These are phyloP conservation scores for Bombus fervidus DNA, from an alignment of 1,140 invertebrate genomes.

Conservation along the genomic window DNA sequence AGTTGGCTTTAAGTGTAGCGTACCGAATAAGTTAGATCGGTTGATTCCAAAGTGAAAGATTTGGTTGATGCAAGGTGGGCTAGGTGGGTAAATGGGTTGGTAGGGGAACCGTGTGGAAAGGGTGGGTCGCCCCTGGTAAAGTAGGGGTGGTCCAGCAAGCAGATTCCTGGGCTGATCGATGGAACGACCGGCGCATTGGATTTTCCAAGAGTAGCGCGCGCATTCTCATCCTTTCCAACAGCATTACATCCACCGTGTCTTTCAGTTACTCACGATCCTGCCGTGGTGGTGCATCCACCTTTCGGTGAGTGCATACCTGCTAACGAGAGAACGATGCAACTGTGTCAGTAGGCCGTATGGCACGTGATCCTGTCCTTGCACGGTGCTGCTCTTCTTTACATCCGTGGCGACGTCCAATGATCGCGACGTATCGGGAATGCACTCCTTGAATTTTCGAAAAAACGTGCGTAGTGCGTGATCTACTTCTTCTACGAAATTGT, in stretches of 20 bases:
- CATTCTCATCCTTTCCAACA: constrained; percentile 66
- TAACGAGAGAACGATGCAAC: constrained; percentile 71
- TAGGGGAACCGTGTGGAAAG: constrained; percentile 46
- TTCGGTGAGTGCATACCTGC: constrained; percentile 50
- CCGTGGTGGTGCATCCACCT: constrained; percentile 57
- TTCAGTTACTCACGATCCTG: constrained; percentile 72
- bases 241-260: constrained; percentile 68
- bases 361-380: constrained; percentile 72
- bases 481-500: not conserved
- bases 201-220: constrained; percentile 76
- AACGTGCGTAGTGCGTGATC: constrained; percentile 1
- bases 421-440: not conserved
- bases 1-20: not conserved
- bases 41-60: not conserved
- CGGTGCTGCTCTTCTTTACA: constrained; percentile 10
- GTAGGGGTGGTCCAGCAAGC: constrained; percentile 79
- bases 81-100: constrained; percentile 82
- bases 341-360: constrained; percentile 79
- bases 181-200: constrained; percentile 80
- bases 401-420: not conserved
- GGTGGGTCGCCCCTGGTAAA: constrained; percentile 54
- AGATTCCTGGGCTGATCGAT: constrained; percentile 81
- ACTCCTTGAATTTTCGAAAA: not conserved
- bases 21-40: not conserved
- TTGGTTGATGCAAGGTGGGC: constrained; percentile 67